A percentile compares a stretch with the other conserved stretches of the same genome.
phyloP scores from a whole-genome alignment of 2,797 vertebrate genomes.

The Pseudochirops corinnae region DNA sequence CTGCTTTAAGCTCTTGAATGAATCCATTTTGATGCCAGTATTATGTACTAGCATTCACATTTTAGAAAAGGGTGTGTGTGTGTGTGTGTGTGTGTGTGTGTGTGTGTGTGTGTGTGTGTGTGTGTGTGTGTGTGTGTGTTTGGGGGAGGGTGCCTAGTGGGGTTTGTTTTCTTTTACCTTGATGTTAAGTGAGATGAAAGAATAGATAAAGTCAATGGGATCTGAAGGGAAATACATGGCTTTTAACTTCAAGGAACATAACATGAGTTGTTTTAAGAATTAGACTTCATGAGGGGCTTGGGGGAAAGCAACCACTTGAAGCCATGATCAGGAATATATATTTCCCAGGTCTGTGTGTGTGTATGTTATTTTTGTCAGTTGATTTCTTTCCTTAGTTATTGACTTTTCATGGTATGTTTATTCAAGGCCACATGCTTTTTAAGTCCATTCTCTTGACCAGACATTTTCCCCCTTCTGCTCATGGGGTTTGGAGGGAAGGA shows the following conservation, averaged over 20 bases:
- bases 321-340: constrained; percentile 70
- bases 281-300: constrained; percentile 66
- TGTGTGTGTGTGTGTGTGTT: constrained; percentile 71
- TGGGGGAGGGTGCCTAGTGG: not conserved
- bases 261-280: constrained; percentile 65
- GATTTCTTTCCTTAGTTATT: constrained; percentile 76
- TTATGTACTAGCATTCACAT: constrained; percentile 80
- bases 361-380: constrained; percentile 70
- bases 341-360: constrained; percentile 76
- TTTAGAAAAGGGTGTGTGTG: constrained; percentile 62
- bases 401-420: constrained; percentile 79
- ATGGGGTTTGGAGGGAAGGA: constrained; percentile 77
- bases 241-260: constrained; percentile 78
- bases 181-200: constrained; percentile 80
- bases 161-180: constrained; percentile 36
- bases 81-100: not conserved
- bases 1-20: constrained; percentile 72
- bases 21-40: constrained; percentile 69
- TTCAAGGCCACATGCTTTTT: constrained; percentile 80
- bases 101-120: constrained; percentile 22
- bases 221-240: constrained; percentile 72
- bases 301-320: constrained; percentile 50
- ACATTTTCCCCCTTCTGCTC: constrained; percentile 80
- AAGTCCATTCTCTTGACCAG: constrained; percentile 81
- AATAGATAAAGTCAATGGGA: constrained; percentile 75